phyloP scores from a whole-genome alignment of 1,140 invertebrate species.

The Orius laevigatus region DNA sequence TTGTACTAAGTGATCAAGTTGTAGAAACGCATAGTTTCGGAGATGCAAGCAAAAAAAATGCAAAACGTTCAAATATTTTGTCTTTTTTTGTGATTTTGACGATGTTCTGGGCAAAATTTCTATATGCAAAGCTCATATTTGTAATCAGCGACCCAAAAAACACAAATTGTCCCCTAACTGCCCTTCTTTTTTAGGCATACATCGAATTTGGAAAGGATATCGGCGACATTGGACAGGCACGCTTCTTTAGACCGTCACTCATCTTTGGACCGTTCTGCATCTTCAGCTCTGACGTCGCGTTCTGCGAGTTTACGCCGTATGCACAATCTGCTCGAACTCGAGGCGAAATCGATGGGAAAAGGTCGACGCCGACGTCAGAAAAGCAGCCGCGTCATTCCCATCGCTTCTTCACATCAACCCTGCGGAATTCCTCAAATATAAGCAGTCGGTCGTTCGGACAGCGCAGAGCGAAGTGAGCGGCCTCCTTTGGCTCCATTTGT shows the following conservation, averaged over 20 bases:
- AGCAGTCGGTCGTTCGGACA: conserved; percentile 44
- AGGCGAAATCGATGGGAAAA: conserved; percentile 22
- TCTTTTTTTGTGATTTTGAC: too few relatives aligned
- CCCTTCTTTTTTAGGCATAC: too few relatives aligned
- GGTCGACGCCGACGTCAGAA: conserved; percentile 9
- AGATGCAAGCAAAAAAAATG: too few relatives aligned
- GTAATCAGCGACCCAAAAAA: too few relatives aligned
- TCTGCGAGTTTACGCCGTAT: conserved; percentile 22
- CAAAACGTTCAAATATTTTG: too few relatives aligned
- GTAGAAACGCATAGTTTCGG: too few relatives aligned
- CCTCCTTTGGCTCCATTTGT: conserved; percentile 75
- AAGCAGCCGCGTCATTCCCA: conserved; percentile 15
- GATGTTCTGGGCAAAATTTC: too few relatives aligned
- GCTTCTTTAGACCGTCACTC: conserved; percentile 8
- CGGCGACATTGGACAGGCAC: conserved; percentile 3
- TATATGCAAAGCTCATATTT: too few relatives aligned
- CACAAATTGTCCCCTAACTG: too few relatives aligned
- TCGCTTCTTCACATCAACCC: conserved; percentile 22
- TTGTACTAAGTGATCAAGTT: too few relatives aligned
- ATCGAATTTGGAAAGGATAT: too few relatives aligned
- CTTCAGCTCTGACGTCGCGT: conserved; percentile 16
- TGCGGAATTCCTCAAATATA: conserved; percentile 76
- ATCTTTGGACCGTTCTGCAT: conserved; percentile 8
- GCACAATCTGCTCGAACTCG: conserved; percentile 23
- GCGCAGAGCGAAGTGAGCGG: conserved; percentile 57